Evolutionary conservation across 2,113 vertebrate species (phyloP).

Genomic region (Rhabdornis inornatus): DNA sequence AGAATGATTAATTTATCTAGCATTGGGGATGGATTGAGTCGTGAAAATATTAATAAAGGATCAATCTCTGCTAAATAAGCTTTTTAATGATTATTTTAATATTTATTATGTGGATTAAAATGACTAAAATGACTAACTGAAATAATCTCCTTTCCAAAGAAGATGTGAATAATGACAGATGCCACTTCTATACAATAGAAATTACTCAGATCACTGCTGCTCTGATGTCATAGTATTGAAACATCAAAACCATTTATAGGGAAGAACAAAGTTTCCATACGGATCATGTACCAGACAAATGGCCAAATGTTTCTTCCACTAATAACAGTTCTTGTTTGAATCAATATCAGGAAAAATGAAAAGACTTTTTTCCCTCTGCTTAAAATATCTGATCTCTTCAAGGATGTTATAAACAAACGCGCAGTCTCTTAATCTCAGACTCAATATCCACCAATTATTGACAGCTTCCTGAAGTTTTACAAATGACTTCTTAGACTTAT

Average conservation of each 20-base stretch:
- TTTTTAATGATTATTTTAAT: constrained; percentile 24
- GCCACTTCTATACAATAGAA: background rate
- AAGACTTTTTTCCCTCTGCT: accelerated
- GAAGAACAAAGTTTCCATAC: background rate
- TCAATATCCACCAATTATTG: background rate
- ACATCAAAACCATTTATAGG: background rate
- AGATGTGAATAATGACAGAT: background rate
- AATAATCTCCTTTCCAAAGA: constrained; percentile 38
- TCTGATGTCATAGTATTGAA: background rate
- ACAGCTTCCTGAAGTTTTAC: background rate
- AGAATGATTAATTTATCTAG: background rate
- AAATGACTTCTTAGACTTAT: background rate
- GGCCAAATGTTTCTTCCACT: background rate
- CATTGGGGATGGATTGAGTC: background rate
- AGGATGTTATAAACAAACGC: background rate
- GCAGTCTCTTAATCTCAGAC: background rate
- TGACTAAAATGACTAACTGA: constrained; percentile 5
- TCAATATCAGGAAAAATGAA: background rate
- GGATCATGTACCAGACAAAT: background rate
- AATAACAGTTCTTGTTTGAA: background rate
- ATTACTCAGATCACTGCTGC: background rate
- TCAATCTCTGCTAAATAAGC: background rate
- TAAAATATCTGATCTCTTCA: background rate
- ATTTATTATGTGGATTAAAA: constrained; percentile 39
- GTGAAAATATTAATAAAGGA: constrained; percentile 24